Conservation (phyloP, 2,113 vertebrate species). For the Sinocyclocheilus maitianheensis region DNA sequence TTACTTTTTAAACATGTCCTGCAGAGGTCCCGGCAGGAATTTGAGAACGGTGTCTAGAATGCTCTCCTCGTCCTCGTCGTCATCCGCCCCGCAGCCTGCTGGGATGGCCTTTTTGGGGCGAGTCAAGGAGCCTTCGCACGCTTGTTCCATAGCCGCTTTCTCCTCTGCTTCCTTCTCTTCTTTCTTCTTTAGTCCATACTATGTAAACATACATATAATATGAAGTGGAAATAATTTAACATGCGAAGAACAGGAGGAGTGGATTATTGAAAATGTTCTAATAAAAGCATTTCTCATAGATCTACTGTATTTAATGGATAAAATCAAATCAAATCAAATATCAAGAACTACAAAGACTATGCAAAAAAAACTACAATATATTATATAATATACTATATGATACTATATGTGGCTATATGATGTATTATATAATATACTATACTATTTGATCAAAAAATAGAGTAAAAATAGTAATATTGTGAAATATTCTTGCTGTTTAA, state of each 20-base stretch:
- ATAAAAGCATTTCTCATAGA: neutral
- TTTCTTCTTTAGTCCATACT: constrained; percentile 99
- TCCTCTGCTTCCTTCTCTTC: constrained; percentile 98
- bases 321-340: neutral
- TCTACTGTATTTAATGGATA: neutral
- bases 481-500: too few species aligned
- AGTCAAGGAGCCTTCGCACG: constrained; percentile 94
- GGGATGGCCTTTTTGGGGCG: constrained; percentile 98
- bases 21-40: constrained; percentile 94
- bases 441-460: too few species aligned
- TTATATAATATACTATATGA: too few species aligned
- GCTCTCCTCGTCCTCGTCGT: constrained; percentile 95
- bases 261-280: neutral
- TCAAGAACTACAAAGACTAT: neutral
- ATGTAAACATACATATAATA: neutral
- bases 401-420: too few species aligned
- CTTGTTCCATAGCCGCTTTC: constrained; percentile 95
- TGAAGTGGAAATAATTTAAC: constrained; percentile 4
- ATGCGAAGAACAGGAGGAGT: neutral
- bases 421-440: too few species aligned
- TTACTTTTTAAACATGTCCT: constrained; percentile 99
- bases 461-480: too few species aligned
- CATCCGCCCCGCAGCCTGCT: constrained; percentile 89
- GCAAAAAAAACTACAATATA: neutral
- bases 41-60: constrained; percentile 98